Conservation (phyloP, 2,888 invertebrate species). For the Elmis aenea region DNA sequence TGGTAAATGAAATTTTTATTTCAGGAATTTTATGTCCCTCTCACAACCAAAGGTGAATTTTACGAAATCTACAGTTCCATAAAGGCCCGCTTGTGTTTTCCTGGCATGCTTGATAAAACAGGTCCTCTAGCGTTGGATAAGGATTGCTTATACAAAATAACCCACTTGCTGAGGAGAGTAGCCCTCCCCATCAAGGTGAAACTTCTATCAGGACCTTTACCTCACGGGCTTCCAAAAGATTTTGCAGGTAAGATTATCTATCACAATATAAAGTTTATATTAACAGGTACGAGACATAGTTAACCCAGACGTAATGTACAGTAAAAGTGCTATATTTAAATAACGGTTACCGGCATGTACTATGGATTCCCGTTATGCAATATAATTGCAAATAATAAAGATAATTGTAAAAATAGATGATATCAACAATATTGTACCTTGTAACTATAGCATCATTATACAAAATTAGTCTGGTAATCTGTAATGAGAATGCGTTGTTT, state of each 20-base stretch:
- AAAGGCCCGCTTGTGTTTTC: constrained; percentile 53
- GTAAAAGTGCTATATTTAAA: no score
- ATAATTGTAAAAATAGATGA: no score
- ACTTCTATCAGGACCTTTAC: constrained; percentile 56
- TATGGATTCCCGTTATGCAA: no score
- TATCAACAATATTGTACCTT: no score
- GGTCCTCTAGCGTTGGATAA: constrained; percentile 49
- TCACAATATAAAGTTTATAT: no score
- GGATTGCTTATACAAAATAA: constrained; percentile 48
- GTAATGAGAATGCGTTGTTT: no score
- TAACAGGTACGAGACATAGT: no score
- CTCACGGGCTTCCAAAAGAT: constrained; percentile 56
- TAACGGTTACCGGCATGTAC: no score
- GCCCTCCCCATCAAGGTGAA: constrained; percentile 56
- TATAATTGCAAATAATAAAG: no score
- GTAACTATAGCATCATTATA: no score
- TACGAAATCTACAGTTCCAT: constrained; percentile 61
- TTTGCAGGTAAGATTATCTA: constrained; percentile 53
- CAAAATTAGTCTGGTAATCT: no score
- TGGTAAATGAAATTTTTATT: constrained; percentile 28
- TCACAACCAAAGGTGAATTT: constrained; percentile 71
- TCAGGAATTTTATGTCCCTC: constrained; percentile 67
- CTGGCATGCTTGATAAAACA: constrained; percentile 50
- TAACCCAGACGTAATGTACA: no score
- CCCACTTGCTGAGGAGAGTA: constrained; percentile 54